Conservation (phyloP, 92 coral and sea anemone genomes). For the Umimayanthus kanabou region DNA sequence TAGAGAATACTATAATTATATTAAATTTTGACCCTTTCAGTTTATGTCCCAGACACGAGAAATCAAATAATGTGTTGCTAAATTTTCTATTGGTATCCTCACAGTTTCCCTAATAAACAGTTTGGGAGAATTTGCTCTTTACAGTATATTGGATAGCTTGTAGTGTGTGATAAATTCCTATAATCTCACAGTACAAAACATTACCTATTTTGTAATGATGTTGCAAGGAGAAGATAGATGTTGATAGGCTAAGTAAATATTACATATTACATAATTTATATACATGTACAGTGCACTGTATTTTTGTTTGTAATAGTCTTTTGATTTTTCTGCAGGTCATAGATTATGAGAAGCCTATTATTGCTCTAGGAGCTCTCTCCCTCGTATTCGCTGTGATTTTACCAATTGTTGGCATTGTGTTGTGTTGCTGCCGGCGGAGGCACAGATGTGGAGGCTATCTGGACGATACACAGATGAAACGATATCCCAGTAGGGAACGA, state of each 20-base stretch:
- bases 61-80: too few relatives aligned
- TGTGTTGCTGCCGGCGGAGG: constrained; percentile 71
- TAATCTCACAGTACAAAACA: background rate
- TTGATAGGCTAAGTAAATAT: too few relatives aligned
- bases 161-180: too few relatives aligned
- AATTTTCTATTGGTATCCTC: too few relatives aligned
- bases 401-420: constrained; percentile 69
- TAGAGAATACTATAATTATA: too few relatives aligned
- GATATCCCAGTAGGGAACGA: constrained; percentile 67
- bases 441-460: constrained; percentile 68
- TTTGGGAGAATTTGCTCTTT: too few relatives aligned
- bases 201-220: background rate
- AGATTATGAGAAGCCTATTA: constrained; percentile 76
- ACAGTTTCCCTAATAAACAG: too few relatives aligned
- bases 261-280: too few relatives aligned
- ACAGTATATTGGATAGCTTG: too few relatives aligned
- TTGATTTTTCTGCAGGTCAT: constrained; percentile 46
- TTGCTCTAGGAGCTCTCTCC: constrained; percentile 63
- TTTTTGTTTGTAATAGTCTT: background rate
- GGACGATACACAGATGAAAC: constrained; percentile 49
- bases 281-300: background rate
- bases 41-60: too few relatives aligned
- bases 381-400: constrained; percentile 63
- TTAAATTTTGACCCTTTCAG: too few relatives aligned
- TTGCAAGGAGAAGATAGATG: too few relatives aligned